phyloP scores from a whole-genome alignment of 2,113 vertebrate species.

The Lepisosteus oculatus region DNA sequence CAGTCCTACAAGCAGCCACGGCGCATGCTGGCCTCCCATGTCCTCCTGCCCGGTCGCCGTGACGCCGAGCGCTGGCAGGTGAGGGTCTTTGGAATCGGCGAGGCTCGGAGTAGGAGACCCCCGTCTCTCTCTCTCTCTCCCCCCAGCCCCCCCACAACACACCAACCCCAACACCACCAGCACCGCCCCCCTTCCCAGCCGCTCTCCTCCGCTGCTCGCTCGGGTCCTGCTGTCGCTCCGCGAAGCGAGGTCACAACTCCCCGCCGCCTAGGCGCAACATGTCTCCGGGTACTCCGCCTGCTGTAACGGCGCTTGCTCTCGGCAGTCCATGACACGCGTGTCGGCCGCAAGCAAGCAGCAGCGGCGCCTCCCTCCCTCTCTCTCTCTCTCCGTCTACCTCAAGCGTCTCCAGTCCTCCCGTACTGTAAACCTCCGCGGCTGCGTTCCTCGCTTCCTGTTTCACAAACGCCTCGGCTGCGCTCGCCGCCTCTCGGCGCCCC shows the following conservation, averaged over 20 bases:
- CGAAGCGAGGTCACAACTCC: too few species aligned
- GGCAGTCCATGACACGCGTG: conserved; percentile 1
- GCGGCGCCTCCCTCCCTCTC: neutral
- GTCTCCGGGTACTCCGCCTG: too few species aligned
- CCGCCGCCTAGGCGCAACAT: too few species aligned
- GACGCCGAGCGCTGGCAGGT: neutral
- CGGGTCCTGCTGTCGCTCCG: too few species aligned
- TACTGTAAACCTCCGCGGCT: conserved; percentile 10
- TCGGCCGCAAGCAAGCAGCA: neutral
- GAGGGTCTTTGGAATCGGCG: too few species aligned
- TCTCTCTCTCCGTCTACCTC: conserved; percentile 16
- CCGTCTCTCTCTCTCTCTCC: too few species aligned
- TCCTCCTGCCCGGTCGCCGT: neutral
- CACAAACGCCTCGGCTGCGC: conserved; percentile 43
- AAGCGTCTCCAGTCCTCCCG: neutral
- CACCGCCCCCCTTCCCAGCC: too few species aligned
- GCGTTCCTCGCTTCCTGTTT: conserved; percentile 52
- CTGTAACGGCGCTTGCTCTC: too few species aligned
- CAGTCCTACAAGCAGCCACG: neutral
- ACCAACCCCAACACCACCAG: too few species aligned
- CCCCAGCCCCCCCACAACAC: too few species aligned
- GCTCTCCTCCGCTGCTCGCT: too few species aligned
- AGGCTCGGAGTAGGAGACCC: too few species aligned
- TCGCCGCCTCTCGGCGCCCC: conserved; percentile 8
- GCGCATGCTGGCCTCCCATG: conserved; percentile 9